phyloP scores from a whole-genome alignment of 2,888 invertebrate species.

The Meliscaeva auricollis region DNA sequence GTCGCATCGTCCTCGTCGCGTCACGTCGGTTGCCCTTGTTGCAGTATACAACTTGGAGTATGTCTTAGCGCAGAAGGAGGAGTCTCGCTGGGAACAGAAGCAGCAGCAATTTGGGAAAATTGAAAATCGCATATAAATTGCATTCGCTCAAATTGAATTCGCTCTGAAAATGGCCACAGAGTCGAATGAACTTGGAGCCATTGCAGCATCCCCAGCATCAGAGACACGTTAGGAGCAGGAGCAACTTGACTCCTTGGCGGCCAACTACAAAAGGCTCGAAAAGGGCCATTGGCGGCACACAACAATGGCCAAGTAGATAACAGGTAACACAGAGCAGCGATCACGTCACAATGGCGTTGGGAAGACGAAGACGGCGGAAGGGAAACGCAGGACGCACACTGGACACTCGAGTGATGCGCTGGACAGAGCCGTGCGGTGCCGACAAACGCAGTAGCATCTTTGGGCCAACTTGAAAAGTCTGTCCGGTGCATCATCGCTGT shows the following conservation, averaged over 20 bases:
- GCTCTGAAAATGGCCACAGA: constrained; percentile 65
- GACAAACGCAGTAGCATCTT: constrained; percentile 69
- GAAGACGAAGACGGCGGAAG: neutral
- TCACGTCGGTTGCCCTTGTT: neutral
- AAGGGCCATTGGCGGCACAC: constrained; percentile 70
- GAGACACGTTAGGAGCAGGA: constrained; percentile 18
- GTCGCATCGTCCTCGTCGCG: neutral
- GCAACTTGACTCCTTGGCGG: constrained; percentile 70
- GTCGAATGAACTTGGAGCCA: neutral
- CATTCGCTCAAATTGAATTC: constrained; percentile 75
- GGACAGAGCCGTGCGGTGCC: constrained; percentile 54
- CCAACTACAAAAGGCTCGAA: constrained; percentile 71
- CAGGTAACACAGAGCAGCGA: constrained; percentile 66
- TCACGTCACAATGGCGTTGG: constrained; percentile 47
- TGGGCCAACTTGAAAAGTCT: constrained; percentile 40
- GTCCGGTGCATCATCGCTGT: constrained; percentile 24
- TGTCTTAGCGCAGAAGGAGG: constrained; percentile 34
- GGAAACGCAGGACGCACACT: constrained; percentile 56
- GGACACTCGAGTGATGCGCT: constrained; percentile 65
- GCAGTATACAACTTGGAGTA: neutral
- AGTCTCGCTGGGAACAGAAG: constrained; percentile 60
- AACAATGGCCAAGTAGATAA: constrained; percentile 72
- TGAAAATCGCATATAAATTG: constrained; percentile 76
- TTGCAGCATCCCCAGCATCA: neutral
- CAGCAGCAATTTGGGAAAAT: constrained; percentile 74